These are phyloP conservation scores for Neolamprologus sp. DNA, from an alignment of 2,113 vertebrate species.

Conservation along the genomic window DNA sequence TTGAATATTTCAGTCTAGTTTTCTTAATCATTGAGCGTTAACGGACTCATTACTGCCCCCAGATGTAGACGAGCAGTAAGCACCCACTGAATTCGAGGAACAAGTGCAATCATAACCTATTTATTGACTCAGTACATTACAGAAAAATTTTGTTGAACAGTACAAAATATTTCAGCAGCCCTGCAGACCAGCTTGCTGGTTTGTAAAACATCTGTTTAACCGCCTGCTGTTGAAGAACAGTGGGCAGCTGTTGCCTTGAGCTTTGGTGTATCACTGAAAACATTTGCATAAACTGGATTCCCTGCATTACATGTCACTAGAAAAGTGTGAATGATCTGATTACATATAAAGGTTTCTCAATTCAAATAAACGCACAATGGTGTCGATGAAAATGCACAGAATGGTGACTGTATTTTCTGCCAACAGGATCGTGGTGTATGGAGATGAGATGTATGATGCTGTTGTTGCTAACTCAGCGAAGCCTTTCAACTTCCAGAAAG, in stretches of 20 bases:
- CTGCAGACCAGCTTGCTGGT: neutral
- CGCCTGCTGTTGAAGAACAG: neutral
- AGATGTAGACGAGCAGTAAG: neutral
- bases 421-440: neutral
- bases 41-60: fast-evolving
- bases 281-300: neutral
- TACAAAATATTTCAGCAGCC: neutral
- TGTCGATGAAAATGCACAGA: neutral
- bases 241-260: neutral
- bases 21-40: neutral
- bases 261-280: neutral
- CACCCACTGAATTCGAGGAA: fast-evolving
- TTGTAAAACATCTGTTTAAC: neutral
- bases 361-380: neutral
- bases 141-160: neutral
- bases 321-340: neutral
- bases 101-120: neutral
- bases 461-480: neutral
- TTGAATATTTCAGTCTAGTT: neutral
- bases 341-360: fast-evolving
- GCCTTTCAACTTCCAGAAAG: neutral
- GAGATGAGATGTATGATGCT: neutral
- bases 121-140: neutral
- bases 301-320: neutral
- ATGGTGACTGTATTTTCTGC: neutral